Base-by-base conservation (phyloP, 2,888 invertebrate species). In the Aphodius sticticus region DNA sequence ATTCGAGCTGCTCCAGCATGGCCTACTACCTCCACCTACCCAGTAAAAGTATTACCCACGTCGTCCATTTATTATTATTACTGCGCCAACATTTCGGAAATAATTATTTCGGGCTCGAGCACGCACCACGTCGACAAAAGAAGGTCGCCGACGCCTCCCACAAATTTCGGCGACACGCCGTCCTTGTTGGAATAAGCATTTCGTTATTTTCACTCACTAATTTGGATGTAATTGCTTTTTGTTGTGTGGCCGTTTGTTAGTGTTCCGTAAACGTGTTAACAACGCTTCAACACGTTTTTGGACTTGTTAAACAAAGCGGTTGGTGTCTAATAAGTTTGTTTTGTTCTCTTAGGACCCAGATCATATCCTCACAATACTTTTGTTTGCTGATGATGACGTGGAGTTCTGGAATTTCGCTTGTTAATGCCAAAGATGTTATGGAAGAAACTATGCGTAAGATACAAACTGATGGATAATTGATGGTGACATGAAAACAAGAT, bases 1-100 rank as follows among this genome's bases (percentile, higher is more conserved):
- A 80, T 78, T 81, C 81, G 81, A 82, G 79, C 79, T 77, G 77
- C 38, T 71, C 75, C 77, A 76, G 76, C 35, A 53, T 75, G 76
- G 69, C 69, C 16, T 69, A 69, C 69, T 74, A 74, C 78, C 35
- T 78, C 53, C 7, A 53, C 53, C 53, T 12, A 12, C 12, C 53
- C 4, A 53, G 9, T 53, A 53, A 5, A 53, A 53, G 12, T 7
- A 53, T 26, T 38, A 14, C 36, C 15, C 69, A 69, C 77, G 75
- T 69, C 80, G 80, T 76, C 80, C 77, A 78, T 80, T 80, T 80
- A 80, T 80, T 80, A 70, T 78, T 76, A 53, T 53, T 53, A 53
- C 53, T 53, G 53, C 53, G 53, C 53, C 71, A 80, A 80, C 78
- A 80, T 80, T 80, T 80, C 76, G 69, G 77, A 76, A 80, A 78